Evolutionary conservation across 1,140 invertebrate species (phyloP), one percentile per base, ranked within the genome.

Genomic region (Arion vulgaris): DNA sequence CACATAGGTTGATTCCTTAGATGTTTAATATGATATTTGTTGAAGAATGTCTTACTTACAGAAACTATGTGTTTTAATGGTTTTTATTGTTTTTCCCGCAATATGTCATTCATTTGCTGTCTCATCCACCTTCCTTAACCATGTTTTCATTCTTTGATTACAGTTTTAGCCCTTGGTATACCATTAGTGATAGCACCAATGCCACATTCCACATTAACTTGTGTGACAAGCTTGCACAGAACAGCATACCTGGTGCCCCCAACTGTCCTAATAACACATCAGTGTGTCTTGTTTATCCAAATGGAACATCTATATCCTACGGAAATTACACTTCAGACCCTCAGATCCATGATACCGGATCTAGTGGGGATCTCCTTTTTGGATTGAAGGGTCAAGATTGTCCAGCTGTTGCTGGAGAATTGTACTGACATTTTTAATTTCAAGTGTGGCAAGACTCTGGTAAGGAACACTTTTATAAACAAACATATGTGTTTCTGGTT

Each of bases 401-500:
- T 77, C 85, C 85, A 23, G 83, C 73, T 0, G 49, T 81, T 51
- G 23, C 66, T 0, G 39, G 36, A 28, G 83, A 85, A 51, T 74
- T 85, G 36, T 82, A 86, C 0, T 86, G 23, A 87, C 87, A n/a
- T 77, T 86, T n/a, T 91, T 74, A 86, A 88, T 51, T 84, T 91
- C 39, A 88, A 87, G 79, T 91, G 90, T 89, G 90, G 89, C 19
- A 86, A 87, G 57, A 88, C 85, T 36, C 68, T 88, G 83, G 88
- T 89, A 82, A 84, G 86, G 83, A 45, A 45, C 15, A 45, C 15
- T 45, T 45, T 5, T 66, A n/a, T 45, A 41, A 7, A 75, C 32
- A 23, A 32, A 4, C 5, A 2, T 28, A 39, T 34, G 32, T 74
- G 15, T 69, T 23, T 71, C 39, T 41, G 17, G 36, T 38, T 26